Evolutionary conservation across 2,888 invertebrate genomes (phyloP), one percentile per base, ranked within the genome.

Genomic region (Eueremaeus valkanovi): DNA sequence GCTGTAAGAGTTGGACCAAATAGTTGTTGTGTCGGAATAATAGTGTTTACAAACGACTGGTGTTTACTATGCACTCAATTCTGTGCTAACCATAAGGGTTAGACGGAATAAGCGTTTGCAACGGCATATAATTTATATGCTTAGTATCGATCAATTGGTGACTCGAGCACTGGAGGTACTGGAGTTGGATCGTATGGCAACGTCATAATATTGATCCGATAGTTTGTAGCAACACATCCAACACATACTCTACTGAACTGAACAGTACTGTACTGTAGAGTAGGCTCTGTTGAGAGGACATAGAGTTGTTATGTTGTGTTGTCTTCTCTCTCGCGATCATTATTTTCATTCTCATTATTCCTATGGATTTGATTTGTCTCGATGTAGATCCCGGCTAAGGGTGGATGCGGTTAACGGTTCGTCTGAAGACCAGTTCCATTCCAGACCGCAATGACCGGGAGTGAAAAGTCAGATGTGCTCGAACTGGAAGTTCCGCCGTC

Each of bases 401-500:
- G 36, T 68, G 29, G 31, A 31, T 61, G 61, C 31, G 24, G 31
- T 61, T n/a, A 31, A 33, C 61, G 18, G 61, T 29, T 13, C 31
- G 27, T n/a, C 33, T 61, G 31, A 61, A 33, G 13, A 3, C 58
- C 58, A 27, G 27, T 24, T 58, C 58, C 27, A n/a, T 3, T 58
- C 27, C 18, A 63, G 18, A 3, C 21, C 68, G 42, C 51, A 45
- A 75, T 75, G 75, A 31, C 72, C 3, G 72, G 55, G 21, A 49
- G 42, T 21, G 75, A 72, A 24, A 55, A 72, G 36, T 36, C 72
- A 13, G 75, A 75, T 33, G 18, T 55, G 13, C 18, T 75, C 18
- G 75, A 75, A 58, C 42, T 75, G 55, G 75, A 75, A 40, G 72
- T 61, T 70, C 63, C 61, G 45, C 58, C 58, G 40, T 63, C 63